Evolutionary conservation across 37 sponge, comb jelly and placozoan species (phyloP), one percentile per base, ranked within the genome.

Genomic region (Lycopodina hypogea): DNA sequence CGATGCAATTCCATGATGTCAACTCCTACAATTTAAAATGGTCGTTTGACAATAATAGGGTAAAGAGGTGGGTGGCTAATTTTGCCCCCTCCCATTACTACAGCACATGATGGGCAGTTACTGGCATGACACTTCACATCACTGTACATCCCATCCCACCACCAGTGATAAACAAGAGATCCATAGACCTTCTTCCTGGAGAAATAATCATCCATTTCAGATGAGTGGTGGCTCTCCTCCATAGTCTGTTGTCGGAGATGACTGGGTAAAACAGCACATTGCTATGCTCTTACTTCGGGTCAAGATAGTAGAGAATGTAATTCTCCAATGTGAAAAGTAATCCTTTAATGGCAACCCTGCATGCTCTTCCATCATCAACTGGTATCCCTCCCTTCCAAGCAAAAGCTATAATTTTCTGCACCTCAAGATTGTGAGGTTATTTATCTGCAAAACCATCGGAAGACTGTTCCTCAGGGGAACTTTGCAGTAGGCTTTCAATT

Each of bases 81-180:
- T 52, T 52, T 52, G 11, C 53, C 53, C 53, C 53, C 53, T 52
- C 53, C 53, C 15, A 15, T 52, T 11, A 52, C 53, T 15, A 52
- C 53, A 15, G 53, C 53, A 52, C 53, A 52, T 52, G 11, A 11
- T 52, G 53, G n/a, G n/a, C n/a, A n/a, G n/a, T n/a, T n/a, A n/a
- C n/a, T n/a, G n/a, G n/a, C n/a, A n/a, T n/a, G n/a, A n/a, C n/a
- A n/a, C n/a, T n/a, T n/a, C n/a, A n/a, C n/a, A 64, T 78, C 45
- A n/a, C 76, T 17, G 36, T 75, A 75, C 76, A 75, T 75, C 23
- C 76, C 76, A 36, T 75, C 59, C 76, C 74, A 72, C 74, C 74
- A 72, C 74, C 74, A 72, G 23, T 72, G 74, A 26, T 30, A 8
- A 7, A 72, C 56, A 19, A 72, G 56, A 9, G 74, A 6, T 22